A percentile compares a stretch with the other conserved stretches of the same genome.
Evolutionary conservation across 2,888 invertebrate species (phyloP).

Genomic region (Rhyacophila evoluta): DNA sequence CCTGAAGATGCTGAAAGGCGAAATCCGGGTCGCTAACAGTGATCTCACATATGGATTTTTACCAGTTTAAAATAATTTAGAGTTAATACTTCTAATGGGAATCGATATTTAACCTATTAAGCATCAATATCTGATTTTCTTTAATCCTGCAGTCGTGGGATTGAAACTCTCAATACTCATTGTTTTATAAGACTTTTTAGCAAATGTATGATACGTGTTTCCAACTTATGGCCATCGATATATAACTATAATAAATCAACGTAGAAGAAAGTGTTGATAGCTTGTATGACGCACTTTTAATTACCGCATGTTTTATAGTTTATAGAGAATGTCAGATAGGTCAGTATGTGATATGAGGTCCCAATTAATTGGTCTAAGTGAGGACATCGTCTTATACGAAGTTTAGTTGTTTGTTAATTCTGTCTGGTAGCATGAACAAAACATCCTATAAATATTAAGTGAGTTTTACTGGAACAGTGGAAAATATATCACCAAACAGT

Average conservation of each 20-base stretch:
- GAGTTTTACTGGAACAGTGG: neutral
- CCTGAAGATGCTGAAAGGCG: no score
- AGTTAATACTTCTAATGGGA: no score
- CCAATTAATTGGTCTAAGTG: constrained; percentile 7
- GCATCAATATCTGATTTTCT: neutral
- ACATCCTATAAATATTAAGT: neutral
- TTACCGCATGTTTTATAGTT: no score
- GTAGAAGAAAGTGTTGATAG: neutral
- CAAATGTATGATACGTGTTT: no score
- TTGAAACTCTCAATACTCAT: neutral
- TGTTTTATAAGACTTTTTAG: neutral
- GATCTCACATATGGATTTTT: no score
- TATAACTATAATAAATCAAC: no score
- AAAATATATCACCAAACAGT: neutral
- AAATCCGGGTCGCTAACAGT: no score
- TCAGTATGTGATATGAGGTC: neutral
- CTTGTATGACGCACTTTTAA: no score
- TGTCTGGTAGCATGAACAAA: neutral
- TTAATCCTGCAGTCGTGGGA: neutral
- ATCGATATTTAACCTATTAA: no score
- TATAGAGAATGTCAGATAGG: constrained; percentile 5
- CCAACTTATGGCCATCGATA: no score
- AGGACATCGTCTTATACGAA: neutral
- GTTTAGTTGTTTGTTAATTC: neutral
- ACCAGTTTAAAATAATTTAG: no score